Base-by-base conservation (phyloP, 2,113 vertebrate species). In the Casuarius casuarius region DNA sequence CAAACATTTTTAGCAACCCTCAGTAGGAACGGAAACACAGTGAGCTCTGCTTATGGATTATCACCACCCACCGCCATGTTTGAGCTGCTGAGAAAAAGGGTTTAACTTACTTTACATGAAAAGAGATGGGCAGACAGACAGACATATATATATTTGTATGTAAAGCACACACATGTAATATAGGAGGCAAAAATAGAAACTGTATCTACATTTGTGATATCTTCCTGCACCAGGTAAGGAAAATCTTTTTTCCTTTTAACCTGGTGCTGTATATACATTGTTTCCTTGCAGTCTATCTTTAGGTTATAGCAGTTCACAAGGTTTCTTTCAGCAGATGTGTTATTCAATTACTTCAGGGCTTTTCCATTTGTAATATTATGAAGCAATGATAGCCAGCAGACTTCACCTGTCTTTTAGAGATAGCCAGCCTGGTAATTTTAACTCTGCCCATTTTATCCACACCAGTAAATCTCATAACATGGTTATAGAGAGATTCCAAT, bases 341-440 rank as follows among this genome's bases (percentile, higher is more conserved):
- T 97, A 97, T 96, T 97, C 97, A 97, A 97, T 97, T 97, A 97
- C 97, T 97, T 96, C 94, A 97, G 96, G 95, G 97, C 89, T 96
- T 97, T 96, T 97, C 96, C 95, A 95, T 97, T 97, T 97, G 96
- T 95, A 97, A 97, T 97, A 96, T 96, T 96, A 95, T 9, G 22
- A 89, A 96, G 96, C 94, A 94, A 81, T 94, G 96, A 97, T 97
- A 97, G 96, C 97, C 91, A 96, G 94, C 96, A 96, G 96, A 97
- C 95, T 97, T 97, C 96, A 97, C 97, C 97, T 97, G 95, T 96
- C 97, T 97, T 96, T 92, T 96, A 96, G 94, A 97, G 97, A 97
- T 97, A 97, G 96, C 94, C 94, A 96, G 94, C 46, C 95, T 97
- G 95, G 96, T 97, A 96, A 97, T 97, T 97, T 96, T 96, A 96